phyloP scores from a whole-genome alignment of 2,888 invertebrate species.

The Vesta saturnalis region DNA sequence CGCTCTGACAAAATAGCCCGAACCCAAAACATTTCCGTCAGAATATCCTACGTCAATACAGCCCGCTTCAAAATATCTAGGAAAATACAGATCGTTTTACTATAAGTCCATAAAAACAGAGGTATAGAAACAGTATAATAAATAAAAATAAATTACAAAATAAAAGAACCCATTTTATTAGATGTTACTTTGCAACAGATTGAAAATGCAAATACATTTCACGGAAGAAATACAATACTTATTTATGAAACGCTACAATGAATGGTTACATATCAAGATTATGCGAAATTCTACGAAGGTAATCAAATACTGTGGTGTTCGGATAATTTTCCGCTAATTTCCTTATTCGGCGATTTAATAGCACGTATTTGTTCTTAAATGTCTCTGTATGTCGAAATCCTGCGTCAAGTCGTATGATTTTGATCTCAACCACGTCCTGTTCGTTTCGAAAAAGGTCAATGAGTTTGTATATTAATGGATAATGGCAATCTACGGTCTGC shows the following conservation, averaged over 20 bases:
- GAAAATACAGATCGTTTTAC: not conserved
- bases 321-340: not conserved
- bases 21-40: too few relatives aligned
- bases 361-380: too few relatives aligned
- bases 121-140: not conserved
- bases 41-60: too few relatives aligned
- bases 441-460: too few relatives aligned
- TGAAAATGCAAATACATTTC: constrained; percentile 1
- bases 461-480: too few relatives aligned
- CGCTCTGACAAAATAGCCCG: too few relatives aligned
- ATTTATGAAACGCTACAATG: not conserved
- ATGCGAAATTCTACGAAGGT: not conserved
- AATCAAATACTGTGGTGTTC: constrained; percentile 1
- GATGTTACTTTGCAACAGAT: not conserved
- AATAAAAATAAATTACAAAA: not conserved
- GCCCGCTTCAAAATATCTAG: not conserved
- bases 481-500: not conserved
- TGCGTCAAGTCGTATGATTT: not conserved
- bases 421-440: too few relatives aligned
- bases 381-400: not conserved
- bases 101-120: not conserved
- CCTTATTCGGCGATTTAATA: not conserved
- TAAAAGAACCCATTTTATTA: not conserved
- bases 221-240: not conserved
- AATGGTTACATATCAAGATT: not conserved